Evolutionary conservation across 2,113 vertebrate species (phyloP).

Genomic region (Oceanites oceanicus): DNA sequence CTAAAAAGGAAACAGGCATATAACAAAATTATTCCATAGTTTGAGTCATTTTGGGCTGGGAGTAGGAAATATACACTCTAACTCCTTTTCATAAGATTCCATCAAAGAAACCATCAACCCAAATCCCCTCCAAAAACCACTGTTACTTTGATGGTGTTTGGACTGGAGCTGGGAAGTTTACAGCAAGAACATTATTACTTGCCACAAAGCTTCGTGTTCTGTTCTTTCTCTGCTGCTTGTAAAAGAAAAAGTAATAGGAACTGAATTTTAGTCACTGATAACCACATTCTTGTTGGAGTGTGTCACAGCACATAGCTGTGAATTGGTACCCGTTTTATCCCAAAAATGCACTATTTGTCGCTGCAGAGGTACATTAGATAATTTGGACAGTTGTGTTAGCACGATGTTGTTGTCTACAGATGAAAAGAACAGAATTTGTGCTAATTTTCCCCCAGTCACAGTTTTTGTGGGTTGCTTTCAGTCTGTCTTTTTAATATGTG

Average conservation of each 20-base stretch:
- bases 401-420: neutral
- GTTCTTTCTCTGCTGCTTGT: neutral
- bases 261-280: neutral
- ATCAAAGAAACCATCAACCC: rapidly evolving
- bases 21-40: neutral
- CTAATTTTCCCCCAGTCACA: neutral
- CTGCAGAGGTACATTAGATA: neutral
- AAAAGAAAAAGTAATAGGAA: neutral
- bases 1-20: neutral
- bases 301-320: neutral
- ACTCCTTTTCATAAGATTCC: neutral
- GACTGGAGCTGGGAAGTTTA: neutral
- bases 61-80: neutral
- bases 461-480: neutral
- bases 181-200: neutral
- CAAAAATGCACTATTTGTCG: neutral
- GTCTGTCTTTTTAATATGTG: neutral
- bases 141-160: neutral
- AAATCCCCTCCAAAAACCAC: neutral
- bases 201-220: neutral
- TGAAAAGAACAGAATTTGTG: neutral
- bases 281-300: neutral
- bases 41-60: neutral
- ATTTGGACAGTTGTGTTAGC: neutral
- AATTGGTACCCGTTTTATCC: neutral